These are phyloP conservation scores for Pardalotus punctatus DNA, from an alignment of 2,113 vertebrate species.

Conservation along the genomic window DNA sequence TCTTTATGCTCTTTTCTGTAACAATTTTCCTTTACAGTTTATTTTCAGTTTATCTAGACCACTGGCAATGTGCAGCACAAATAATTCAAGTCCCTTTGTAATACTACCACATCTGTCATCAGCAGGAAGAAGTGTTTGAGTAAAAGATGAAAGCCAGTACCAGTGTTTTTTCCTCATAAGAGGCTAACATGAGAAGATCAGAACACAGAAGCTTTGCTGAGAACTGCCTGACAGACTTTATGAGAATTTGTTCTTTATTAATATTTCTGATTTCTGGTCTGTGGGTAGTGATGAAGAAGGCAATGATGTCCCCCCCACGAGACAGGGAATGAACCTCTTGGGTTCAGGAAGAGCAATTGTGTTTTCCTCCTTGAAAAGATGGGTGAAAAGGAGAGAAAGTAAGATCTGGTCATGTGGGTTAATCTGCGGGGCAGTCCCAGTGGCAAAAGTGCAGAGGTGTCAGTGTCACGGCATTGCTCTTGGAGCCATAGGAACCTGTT, in stretches of 20 bases:
- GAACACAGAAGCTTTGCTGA: background rate
- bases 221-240: background rate
- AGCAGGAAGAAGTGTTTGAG: background rate
- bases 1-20: background rate
- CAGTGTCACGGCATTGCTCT: background rate
- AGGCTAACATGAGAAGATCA: background rate
- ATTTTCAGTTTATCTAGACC: background rate
- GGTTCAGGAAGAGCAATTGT: background rate
- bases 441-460: background rate
- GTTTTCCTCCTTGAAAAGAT: background rate
- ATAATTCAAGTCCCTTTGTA: background rate
- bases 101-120: fast-evolving
- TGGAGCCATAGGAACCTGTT: background rate
- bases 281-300: background rate
- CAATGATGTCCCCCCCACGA: background rate
- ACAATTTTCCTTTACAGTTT: background rate
- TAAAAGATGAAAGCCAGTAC: background rate
- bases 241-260: background rate
- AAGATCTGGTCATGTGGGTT: background rate
- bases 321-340: background rate
- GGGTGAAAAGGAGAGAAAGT: background rate
- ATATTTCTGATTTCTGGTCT: background rate
- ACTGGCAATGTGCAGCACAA: background rate
- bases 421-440: background rate
- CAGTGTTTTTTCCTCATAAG: background rate